Conservation (phyloP, 1,140 invertebrate genomes). For the Mizuhopecten yessoensis region DNA sequence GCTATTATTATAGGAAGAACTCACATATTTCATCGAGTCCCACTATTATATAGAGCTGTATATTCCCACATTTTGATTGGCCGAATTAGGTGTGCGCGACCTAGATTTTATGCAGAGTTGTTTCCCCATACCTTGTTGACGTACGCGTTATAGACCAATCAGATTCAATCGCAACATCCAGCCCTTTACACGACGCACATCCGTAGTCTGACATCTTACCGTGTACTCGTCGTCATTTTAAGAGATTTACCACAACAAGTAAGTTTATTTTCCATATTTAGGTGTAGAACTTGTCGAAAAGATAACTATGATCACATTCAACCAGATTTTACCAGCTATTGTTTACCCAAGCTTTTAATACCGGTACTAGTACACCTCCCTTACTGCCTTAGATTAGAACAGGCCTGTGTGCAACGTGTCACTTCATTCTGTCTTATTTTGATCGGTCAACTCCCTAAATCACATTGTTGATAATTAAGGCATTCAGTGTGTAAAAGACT, state of each 20-base stretch:
- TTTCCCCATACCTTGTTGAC: not conserved
- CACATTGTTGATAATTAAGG: too few relatives aligned
- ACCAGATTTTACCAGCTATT: not conserved
- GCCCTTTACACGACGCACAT: constrained; percentile 22
- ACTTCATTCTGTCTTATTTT: too few relatives aligned
- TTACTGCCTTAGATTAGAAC: too few relatives aligned
- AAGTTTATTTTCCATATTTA: not conserved
- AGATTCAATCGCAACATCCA: not conserved
- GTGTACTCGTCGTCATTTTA: not conserved
- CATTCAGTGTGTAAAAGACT: too few relatives aligned
- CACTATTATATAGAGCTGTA: too few relatives aligned
- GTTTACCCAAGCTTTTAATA: too few relatives aligned
- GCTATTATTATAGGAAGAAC: too few relatives aligned
- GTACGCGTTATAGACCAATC: not conserved
- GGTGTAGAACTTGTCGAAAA: not conserved
- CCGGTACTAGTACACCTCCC: too few relatives aligned
- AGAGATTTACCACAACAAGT: not conserved
- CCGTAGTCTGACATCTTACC: not conserved
- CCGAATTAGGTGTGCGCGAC: not conserved
- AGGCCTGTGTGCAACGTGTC: too few relatives aligned
- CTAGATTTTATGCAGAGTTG: not conserved
- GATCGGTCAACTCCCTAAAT: too few relatives aligned
- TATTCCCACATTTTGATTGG: too few relatives aligned
- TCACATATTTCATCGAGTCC: too few relatives aligned
- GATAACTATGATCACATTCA: not conserved